Percentiles rank a stretch among this genome's conserved stretches.
These are phyloP conservation scores for Reticulitermes speratus DNA, from an alignment of 1,140 invertebrate genomes.

Conservation along the genomic window DNA sequence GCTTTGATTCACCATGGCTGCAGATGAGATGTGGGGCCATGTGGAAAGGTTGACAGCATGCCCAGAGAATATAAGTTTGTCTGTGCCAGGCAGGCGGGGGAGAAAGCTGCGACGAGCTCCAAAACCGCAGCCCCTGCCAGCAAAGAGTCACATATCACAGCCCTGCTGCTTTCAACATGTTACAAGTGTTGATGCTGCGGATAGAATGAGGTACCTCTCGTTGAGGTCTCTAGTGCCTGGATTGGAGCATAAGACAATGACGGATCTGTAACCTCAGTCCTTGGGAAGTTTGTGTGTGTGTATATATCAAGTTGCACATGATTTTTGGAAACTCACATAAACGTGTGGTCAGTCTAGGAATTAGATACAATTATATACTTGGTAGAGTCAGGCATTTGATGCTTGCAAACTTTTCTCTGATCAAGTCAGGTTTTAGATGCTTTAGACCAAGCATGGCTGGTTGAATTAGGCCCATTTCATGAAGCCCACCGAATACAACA, in stretches of 20 bases:
- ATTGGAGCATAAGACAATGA: neutral
- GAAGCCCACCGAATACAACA: no score
- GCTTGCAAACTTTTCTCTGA: no score
- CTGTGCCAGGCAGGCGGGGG: conserved; percentile 61
- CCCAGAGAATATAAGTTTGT: conserved; percentile 78
- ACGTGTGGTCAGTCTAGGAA: no score
- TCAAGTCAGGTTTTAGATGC: no score
- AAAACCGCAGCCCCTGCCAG: conserved; percentile 60
- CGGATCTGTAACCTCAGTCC: neutral
- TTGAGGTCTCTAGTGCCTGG: conserved; percentile 58
- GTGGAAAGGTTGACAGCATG: conserved; percentile 71
- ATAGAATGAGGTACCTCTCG: conserved; percentile 65
- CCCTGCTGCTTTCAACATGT: conserved; percentile 87
- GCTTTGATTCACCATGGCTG: conserved; percentile 75
- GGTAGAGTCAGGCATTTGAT: no score
- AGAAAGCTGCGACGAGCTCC: conserved; percentile 57
- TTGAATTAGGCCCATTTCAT: no score
- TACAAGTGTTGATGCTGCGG: conserved; percentile 71
- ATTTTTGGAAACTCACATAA: no score
- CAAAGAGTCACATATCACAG: conserved; percentile 80
- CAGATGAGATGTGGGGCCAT: conserved; percentile 66
- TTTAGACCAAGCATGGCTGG: no score
- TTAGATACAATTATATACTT: no score
- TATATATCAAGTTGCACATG: no score
- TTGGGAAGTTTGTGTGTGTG: no score